Conservation (phyloP, 2,888 invertebrate genomes). For the Epinotia ramella region DNA sequence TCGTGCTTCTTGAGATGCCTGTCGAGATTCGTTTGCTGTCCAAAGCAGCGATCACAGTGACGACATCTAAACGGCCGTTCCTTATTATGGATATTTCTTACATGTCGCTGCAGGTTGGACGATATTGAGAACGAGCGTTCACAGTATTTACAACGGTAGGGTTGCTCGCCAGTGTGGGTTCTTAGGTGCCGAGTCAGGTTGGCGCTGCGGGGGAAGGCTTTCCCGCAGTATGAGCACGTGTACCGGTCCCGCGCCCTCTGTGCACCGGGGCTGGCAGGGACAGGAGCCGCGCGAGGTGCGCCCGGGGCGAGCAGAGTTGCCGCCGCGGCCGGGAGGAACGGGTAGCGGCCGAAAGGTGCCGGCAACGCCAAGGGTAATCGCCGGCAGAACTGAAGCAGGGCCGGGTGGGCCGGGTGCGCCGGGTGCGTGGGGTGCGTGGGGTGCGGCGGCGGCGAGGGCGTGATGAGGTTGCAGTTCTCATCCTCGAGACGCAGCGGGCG, state of each 20-base stretch:
- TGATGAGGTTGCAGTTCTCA: conserved; percentile 94
- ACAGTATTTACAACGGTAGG: conserved; percentile 99
- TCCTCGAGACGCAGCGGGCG: conserved; percentile 90
- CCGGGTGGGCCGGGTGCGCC: conserved; percentile 85
- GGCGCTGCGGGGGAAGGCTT: conserved; percentile 98
- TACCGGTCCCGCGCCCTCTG: conserved; percentile 94
- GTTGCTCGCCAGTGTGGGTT: conserved; percentile 99
- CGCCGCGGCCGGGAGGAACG: conserved; percentile 80
- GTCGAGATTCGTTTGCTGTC: conserved; percentile 99
- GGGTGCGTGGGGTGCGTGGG: conserved; percentile 87
- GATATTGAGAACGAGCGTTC: conserved; percentile 99
- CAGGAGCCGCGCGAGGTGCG: conserved; percentile 72
- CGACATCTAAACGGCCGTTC: conserved; percentile 99
- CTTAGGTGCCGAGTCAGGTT: conserved; percentile 98
- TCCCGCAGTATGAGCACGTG: conserved; percentile 98
- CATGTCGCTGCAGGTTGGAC: conserved; percentile 98
- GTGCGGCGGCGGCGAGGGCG: conserved; percentile 83
- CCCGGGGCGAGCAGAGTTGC: conserved; percentile 79
- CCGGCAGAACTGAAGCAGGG: conserved; percentile 78
- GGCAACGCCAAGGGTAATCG: conserved; percentile 78
- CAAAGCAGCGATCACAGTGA: conserved; percentile 98
- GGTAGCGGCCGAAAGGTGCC: conserved; percentile 80
- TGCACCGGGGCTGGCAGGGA: conserved; percentile 77
- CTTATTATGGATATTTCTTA: conserved; percentile 99
- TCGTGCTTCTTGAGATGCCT: conserved; percentile 99